These are phyloP conservation scores for Chrysomallon squamiferum DNA, from an alignment of 1,140 invertebrate species.

Conservation along the genomic window DNA sequence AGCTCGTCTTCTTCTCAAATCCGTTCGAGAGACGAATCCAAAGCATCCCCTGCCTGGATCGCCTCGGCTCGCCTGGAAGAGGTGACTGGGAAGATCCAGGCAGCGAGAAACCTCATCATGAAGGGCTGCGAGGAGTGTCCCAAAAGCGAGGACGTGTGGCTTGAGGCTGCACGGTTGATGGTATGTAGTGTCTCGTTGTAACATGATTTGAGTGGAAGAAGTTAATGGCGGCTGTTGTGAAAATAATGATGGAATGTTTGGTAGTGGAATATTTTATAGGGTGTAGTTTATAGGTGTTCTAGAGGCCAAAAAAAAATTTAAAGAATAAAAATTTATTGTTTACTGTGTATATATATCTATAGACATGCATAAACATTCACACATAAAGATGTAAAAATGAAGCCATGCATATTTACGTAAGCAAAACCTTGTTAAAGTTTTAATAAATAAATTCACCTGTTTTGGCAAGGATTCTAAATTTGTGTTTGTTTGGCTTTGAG, in stretches of 20 bases:
- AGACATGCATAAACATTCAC: too few relatives aligned
- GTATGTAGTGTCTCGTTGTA: slow-evolving; percentile 43
- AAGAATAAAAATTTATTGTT: too few relatives aligned
- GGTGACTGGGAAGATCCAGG: slow-evolving; percentile 98
- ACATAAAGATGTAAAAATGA: too few relatives aligned
- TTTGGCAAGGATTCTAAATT: too few relatives aligned
- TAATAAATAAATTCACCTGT: too few relatives aligned
- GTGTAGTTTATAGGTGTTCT: too few relatives aligned
- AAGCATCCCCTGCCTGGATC: slow-evolving; percentile 99
- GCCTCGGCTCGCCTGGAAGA: slow-evolving; percentile 98
- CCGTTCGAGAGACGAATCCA: slow-evolving; percentile 97
- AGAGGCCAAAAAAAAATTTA: too few relatives aligned
- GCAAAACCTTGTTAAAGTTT: too few relatives aligned
- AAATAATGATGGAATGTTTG: neutral
- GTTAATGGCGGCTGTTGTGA: neutral
- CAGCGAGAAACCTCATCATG: slow-evolving; percentile 95
- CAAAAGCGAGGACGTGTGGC: slow-evolving; percentile 96
- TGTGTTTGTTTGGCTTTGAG: too few relatives aligned
- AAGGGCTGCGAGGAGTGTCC: slow-evolving; percentile 90
- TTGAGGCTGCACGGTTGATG: slow-evolving; percentile 94
- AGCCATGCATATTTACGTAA: too few relatives aligned
- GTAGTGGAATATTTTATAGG: too few relatives aligned
- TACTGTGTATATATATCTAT: too few relatives aligned
- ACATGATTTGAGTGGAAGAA: neutral
- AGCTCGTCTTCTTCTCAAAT: slow-evolving; percentile 93